phyloP scores from a whole-genome alignment of 2,113 vertebrate species.

The Tilapia sparmanii region DNA sequence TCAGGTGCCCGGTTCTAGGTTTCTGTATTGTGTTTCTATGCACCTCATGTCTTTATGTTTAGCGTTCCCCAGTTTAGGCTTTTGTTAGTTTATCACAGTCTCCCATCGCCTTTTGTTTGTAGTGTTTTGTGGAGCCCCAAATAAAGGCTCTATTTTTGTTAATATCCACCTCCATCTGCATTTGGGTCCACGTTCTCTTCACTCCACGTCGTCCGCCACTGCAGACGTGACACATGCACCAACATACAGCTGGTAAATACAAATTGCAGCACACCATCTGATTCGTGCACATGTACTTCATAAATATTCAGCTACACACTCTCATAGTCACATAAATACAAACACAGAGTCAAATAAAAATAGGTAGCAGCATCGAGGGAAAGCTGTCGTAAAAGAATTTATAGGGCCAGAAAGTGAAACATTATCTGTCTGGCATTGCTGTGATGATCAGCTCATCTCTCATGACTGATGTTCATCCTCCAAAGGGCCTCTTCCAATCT shows the following conservation, averaged over 20 bases:
- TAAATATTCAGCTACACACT: background rate
- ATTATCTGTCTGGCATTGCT: conserved; percentile 42
- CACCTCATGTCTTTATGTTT: background rate
- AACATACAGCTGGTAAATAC: background rate
- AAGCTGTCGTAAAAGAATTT: conserved; percentile 52
- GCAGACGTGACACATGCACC: background rate
- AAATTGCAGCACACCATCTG: background rate
- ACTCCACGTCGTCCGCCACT: background rate
- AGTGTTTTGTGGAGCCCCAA: background rate
- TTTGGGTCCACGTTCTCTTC: background rate
- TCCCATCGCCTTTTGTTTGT: background rate
- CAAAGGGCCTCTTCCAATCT: background rate
- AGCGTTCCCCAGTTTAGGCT: background rate
- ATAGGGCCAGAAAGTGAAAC: conserved; percentile 47
- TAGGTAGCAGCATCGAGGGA: conserved; percentile 33
- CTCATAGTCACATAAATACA: conserved; percentile 1
- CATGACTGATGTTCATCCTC: conserved; percentile 32
- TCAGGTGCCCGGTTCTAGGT: background rate
- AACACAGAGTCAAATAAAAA: conserved; percentile 43
- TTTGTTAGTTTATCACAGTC: background rate
- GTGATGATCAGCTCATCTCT: conserved; percentile 41
- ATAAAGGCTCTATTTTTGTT: background rate
- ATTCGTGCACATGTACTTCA: background rate
- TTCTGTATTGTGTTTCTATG: background rate
- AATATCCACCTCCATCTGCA: background rate